phyloP scores from a whole-genome alignment of 30 jellyfish, hydroid and myxozoan genomes.

The Chrysaora quinquecirrha region DNA sequence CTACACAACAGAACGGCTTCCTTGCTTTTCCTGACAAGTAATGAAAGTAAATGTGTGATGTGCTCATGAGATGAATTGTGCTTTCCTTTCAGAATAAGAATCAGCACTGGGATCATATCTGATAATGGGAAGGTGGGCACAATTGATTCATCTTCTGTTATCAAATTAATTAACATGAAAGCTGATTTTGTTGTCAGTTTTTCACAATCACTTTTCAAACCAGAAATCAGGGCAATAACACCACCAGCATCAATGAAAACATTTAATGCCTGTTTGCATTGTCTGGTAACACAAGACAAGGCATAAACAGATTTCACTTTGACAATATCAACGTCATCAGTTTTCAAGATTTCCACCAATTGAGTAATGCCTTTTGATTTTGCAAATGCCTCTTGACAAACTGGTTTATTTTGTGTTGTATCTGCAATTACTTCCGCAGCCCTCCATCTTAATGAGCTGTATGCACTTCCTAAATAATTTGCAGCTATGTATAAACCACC shows the following conservation, averaged over 20 bases:
- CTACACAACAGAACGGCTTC: slow-evolving; percentile 36
- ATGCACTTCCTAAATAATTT: slow-evolving; percentile 50
- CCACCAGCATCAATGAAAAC: slow-evolving; percentile 49
- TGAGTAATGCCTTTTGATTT: slow-evolving; percentile 38
- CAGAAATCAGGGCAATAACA: slow-evolving; percentile 14
- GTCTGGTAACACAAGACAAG: slow-evolving; percentile 61
- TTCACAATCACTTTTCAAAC: slow-evolving; percentile 36
- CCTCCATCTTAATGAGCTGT: slow-evolving; percentile 77
- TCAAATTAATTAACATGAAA: slow-evolving; percentile 57
- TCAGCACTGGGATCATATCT: slow-evolving; percentile 18
- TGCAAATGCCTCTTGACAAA: slow-evolving; percentile 68
- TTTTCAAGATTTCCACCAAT: slow-evolving; percentile 24
- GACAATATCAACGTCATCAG: slow-evolving; percentile 67
- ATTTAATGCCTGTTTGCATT: slow-evolving; percentile 30
- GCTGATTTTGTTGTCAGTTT: slow-evolving; percentile 79
- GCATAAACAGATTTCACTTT: slow-evolving; percentile 81
- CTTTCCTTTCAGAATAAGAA: slow-evolving; percentile 28
- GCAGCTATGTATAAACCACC: slow-evolving; percentile 71
- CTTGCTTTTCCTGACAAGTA: not conserved
- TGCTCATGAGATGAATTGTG: slow-evolving; percentile 49
- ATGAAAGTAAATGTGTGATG: slow-evolving; percentile 31
- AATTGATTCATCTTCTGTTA: slow-evolving; percentile 26
- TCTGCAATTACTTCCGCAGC: slow-evolving; percentile 89
- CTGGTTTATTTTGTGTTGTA: slow-evolving; percentile 79
- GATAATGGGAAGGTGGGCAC: slow-evolving; percentile 4